Evolutionary conservation across 2,888 invertebrate genomes (phyloP), one percentile per base, ranked within the genome.

Genomic region (Eulithis prunata): DNA sequence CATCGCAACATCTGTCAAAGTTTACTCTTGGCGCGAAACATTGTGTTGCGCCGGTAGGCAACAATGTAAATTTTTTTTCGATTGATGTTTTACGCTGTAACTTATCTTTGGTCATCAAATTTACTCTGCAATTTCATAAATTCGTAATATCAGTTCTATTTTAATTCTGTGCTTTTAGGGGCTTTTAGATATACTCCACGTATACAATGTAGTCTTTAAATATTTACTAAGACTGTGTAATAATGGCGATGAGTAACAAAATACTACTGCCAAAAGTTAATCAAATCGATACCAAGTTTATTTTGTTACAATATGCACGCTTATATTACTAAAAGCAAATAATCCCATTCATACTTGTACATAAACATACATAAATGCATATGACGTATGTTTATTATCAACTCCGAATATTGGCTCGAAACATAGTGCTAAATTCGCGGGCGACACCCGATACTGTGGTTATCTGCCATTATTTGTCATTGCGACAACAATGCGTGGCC

Each of bases 391-490:
- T 91, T 91, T 89, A 91, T 91, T 90, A 90, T 89, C 87, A 85
- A 84, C 79, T 79, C 83, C 80, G 89, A 89, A 90, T 90, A 90
- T 91, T 91, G 91, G 91, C 92, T 88, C 87, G 89, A 82, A 85
- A 86, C 89, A 83, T 80, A 90, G 90, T 88, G 82, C 87, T 91
- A 91, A 91, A 92, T 91, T 90, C 83, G 81, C 82, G 74, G 70
- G 78, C 83, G 87, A 90, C 90, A 92, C 87, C 87, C 89, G 92
- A 92, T 91, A 92, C 82, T 87, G 88, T 87, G 89, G 89, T 91
- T 93, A 93, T 93, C 92, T 88, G 82, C 86, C 85, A 90, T 92
- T 91, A 92, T 93, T 92, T 91, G 92, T 93, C 92, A 91, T 84
- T 83, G 85, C 75, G 80, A 86, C 88, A 88, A 92, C 92, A 92